Evolutionary conservation across 2,888 invertebrate species (phyloP).

Genomic region (Acrobasis repandana): DNA sequence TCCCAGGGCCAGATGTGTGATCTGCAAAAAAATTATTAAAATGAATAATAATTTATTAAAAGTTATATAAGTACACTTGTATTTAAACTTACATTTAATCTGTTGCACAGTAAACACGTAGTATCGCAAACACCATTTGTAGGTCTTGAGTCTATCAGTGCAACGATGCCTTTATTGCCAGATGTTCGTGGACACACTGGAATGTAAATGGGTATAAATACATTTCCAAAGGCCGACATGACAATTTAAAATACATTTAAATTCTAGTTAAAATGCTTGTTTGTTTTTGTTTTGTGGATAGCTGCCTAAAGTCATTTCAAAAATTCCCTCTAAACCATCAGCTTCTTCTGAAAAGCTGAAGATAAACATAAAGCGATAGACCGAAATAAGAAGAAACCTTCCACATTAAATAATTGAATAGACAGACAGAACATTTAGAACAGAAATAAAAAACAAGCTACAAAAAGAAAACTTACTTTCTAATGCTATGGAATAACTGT

Average conservation of each 20-base stretch:
- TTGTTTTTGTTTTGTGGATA: no score
- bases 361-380: no score
- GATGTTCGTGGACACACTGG: conserved; percentile 65
- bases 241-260: not conserved
- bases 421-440: not conserved
- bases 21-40: conserved; percentile 67
- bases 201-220: conserved; percentile 30
- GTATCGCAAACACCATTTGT: conserved; percentile 68
- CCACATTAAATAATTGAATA: no score
- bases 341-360: no score
- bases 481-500: conserved; percentile 67
- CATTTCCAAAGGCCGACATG: not conserved
- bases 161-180: conserved; percentile 53
- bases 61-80: not conserved
- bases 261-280: no score
- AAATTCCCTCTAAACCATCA: no score
- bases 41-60: not conserved
- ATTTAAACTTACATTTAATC: conserved; percentile 59
- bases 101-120: conserved; percentile 66
- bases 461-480: conserved; percentile 53
- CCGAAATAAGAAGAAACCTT: no score
- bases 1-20: conserved; percentile 88
- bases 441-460: not conserved
- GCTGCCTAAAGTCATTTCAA: no score
- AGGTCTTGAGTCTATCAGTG: conserved; percentile 67